Conservation (phyloP, 2,888 invertebrate species). For the Stenichneumon culpator region DNA sequence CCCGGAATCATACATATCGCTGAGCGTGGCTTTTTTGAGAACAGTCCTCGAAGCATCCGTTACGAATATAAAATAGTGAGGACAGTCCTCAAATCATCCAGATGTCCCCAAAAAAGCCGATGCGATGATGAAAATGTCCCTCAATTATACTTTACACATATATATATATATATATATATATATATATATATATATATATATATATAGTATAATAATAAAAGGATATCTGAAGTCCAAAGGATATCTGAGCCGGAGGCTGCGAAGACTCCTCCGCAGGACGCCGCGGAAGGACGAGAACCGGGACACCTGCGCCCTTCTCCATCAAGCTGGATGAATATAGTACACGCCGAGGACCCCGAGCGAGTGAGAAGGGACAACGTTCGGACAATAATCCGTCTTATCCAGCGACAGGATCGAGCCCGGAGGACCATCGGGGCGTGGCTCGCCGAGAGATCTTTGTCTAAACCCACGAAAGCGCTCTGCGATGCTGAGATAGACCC, state of each 20-base stretch:
- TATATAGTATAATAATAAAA: slow-evolving; percentile 34
- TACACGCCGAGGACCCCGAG: slow-evolving; percentile 13
- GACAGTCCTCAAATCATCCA: neutral
- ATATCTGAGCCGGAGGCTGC: slow-evolving; percentile 43
- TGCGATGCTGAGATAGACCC: slow-evolving; percentile 36
- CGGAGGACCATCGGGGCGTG: slow-evolving; percentile 57
- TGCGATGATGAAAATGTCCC: slow-evolving; percentile 3
- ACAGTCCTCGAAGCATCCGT: neutral
- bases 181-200: too few species aligned
- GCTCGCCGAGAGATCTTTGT: slow-evolving; percentile 63
- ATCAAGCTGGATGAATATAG: slow-evolving; percentile 25
- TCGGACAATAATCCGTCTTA: slow-evolving; percentile 75
- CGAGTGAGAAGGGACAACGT: slow-evolving; percentile 16
- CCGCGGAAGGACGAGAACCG: slow-evolving; percentile 45
- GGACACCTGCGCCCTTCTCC: slow-evolving; percentile 63
- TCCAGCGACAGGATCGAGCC: slow-evolving; percentile 74
- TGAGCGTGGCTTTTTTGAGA: neutral
- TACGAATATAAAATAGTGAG: slow-evolving; percentile 6
- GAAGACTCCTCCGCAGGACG: slow-evolving; percentile 46
- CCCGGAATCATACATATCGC: neutral
- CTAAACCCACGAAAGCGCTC: slow-evolving; percentile 61
- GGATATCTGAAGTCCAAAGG: slow-evolving; percentile 40
- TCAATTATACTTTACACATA: neutral
- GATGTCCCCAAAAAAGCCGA: slow-evolving; percentile 6
- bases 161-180: too few species aligned